Evolutionary conservation across 2,797 vertebrate genomes (phyloP), one percentile per base, ranked within the genome.

Genomic region (Clarias laeviceps): DNA sequence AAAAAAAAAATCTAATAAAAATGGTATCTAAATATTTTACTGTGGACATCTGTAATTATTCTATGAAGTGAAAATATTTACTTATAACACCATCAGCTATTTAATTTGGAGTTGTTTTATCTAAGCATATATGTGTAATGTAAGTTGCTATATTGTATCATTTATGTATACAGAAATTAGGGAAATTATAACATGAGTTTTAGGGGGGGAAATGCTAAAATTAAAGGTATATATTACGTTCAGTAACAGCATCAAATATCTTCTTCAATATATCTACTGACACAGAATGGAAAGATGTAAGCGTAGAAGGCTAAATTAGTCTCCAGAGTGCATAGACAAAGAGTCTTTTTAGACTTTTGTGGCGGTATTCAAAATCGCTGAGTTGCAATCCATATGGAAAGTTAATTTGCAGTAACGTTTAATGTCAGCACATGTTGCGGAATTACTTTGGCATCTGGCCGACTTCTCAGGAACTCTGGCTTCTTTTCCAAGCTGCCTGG

Each of bases 341-440:
- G 94, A 95, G 91, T 90, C 94, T 92, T 94, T 95, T 94, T 95
- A 76, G 86, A 90, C 89, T 93, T 94, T 87, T 89, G 92, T 62
- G 90, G 94, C 92, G 88, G 87, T 93, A 92, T 45, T 85, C 11
- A 84, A 94, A 94, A 94, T 91, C 78, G 94, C 94, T 94, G 95
- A 95, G 91, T 95, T 95, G 94, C 94, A 92, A 87, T 91, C 92
- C 93, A 93, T 95, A 95, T 95, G 95, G 95, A 95, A 96, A 95
- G 94, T 93, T 93, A 93, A 95, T 94, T 92, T 93, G 92, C 93
- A 90, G 93, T 92, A 93, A 94, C 94, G 94, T 94, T 95, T 94
- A 96, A 95, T 94, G 95, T 96, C 95, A 95, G 95, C 95, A 96
- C 94, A 95, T 95, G 95, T 94, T 94, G 94, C 86, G 90, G 92